phyloP scores from a whole-genome alignment of 2,797 vertebrate species.

The Melanotaenia parkinsoni region DNA sequence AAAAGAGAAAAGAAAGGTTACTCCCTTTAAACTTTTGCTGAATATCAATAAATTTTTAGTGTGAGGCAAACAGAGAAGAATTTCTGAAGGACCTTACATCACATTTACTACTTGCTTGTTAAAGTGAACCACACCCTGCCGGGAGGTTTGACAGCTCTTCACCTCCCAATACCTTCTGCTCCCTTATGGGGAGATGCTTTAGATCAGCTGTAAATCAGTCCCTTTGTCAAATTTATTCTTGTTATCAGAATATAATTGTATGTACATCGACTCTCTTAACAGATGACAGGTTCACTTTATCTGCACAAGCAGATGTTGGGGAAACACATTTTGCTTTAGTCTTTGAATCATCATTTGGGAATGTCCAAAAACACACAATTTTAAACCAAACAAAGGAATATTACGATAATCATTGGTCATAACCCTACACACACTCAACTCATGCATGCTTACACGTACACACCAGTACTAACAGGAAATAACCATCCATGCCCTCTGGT shows the following conservation, averaged over 20 bases:
- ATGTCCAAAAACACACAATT: conserved; percentile 72
- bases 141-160: conserved; percentile 23
- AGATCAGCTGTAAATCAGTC: conserved; percentile 44
- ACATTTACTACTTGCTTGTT: conserved; percentile 27
- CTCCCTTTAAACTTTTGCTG: conserved; percentile 45
- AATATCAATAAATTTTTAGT: conserved; percentile 12
- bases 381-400: conserved; percentile 56
- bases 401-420: conserved; percentile 65
- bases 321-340: conserved; percentile 37
- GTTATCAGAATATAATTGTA: conserved; percentile 39
- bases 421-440: conserved; percentile 33
- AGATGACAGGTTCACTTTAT: conserved; percentile 30
- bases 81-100: conserved; percentile 21
- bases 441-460: conserved; percentile 35
- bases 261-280: conserved; percentile 29
- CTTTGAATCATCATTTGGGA: conserved; percentile 64
- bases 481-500: conserved; percentile 73
- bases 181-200: conserved; percentile 9
- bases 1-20: conserved; percentile 23
- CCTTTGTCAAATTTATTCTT: conserved; percentile 32
- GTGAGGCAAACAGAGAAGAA: conserved; percentile 19
- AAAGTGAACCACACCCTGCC: conserved; percentile 48
- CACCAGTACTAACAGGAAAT: conserved; percentile 49
- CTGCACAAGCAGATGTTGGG: conserved; percentile 24
- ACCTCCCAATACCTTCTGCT: conserved; percentile 21